Evolutionary conservation across 2,797 vertebrate genomes (phyloP).

Genomic region (Acrossocheilus fasciatus): DNA sequence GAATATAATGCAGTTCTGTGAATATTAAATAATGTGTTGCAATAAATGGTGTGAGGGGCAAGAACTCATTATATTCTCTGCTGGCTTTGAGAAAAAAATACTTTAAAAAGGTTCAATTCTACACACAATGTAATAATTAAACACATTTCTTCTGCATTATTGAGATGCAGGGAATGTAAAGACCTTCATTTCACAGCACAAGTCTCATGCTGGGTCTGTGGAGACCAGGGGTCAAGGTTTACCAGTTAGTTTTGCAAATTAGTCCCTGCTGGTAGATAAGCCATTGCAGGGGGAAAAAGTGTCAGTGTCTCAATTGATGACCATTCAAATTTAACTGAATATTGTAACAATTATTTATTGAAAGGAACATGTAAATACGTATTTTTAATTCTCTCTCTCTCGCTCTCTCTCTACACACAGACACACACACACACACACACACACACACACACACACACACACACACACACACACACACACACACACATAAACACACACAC

Average conservation of each 20-base stretch:
- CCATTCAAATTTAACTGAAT: neutral
- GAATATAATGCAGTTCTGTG: constrained; percentile 7
- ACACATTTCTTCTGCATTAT: constrained; percentile 18
- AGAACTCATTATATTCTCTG: constrained; percentile 3
- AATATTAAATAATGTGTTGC: constrained; percentile 22
- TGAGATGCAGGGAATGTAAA: neutral
- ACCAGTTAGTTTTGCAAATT: neutral
- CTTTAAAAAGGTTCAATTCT: neutral
- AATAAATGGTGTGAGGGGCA: neutral
- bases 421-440: too few relatives aligned
- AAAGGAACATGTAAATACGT: neutral
- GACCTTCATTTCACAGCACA: neutral
- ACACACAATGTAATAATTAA: constrained; percentile 14
- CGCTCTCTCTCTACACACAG: too few relatives aligned
- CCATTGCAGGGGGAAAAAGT: neutral
- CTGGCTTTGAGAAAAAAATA: neutral
- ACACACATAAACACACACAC: too few relatives aligned
- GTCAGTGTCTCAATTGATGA: neutral
- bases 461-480: too few relatives aligned
- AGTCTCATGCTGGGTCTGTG: neutral
- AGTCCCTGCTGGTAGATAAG: neutral
- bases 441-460: too few relatives aligned
- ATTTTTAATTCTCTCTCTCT: neutral
- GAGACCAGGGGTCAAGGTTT: constrained; percentile 16
- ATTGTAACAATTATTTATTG: neutral